Conservation (phyloP, 2,888 invertebrate species). For the Tiliacea citrago region DNA sequence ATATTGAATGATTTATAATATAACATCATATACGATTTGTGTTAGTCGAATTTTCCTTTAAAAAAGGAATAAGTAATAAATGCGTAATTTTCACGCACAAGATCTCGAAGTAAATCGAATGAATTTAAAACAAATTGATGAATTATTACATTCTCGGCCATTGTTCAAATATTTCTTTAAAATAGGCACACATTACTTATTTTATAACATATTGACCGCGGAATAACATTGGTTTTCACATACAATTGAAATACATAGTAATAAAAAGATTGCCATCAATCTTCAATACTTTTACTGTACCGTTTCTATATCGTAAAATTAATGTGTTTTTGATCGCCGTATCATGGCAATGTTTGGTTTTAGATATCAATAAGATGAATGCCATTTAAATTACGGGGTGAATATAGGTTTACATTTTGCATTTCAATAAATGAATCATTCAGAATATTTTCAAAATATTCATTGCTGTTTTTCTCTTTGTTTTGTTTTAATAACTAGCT, state of each 20-base stretch:
- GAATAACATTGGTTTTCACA: conserved; percentile 59
- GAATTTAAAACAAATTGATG: not conserved
- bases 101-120: not conserved
- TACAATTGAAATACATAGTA: conserved; percentile 33
- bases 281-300: conserved; percentile 48
- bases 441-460: not conserved
- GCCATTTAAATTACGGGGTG: conserved; percentile 4
- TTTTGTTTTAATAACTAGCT: too few relatives aligned
- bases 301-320: conserved; percentile 44
- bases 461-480: too few relatives aligned
- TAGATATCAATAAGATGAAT: conserved; percentile 25
- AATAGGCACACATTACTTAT: conserved; percentile 52
- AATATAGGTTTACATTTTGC: conserved; percentile 20
- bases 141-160: conserved; percentile 4
- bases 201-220: conserved; percentile 51
- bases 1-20: conserved; percentile 39
- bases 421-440: not conserved
- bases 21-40: conserved; percentile 2
- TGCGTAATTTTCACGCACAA: not conserved
- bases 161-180: conserved; percentile 60
- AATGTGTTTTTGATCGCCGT: conserved; percentile 43
- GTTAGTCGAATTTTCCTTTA: not conserved
- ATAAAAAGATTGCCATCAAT: conserved; percentile 39
- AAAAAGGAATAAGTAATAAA: not conserved
- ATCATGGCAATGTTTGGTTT: conserved; percentile 38